phyloP scores from a whole-genome alignment of 2,888 invertebrate genomes.

The Cheilosia pagana region DNA sequence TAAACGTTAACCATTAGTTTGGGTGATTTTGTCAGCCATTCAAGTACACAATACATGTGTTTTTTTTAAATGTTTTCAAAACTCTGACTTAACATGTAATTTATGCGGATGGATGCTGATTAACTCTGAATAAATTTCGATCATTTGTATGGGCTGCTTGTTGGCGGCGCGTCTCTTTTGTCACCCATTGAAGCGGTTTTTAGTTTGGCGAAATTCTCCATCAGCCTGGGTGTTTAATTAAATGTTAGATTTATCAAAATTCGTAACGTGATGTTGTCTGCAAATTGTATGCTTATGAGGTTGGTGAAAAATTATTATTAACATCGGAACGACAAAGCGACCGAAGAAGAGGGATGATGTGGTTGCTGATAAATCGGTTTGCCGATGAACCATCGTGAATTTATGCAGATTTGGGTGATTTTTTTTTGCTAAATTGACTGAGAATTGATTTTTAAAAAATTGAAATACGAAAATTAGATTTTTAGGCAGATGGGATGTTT shows the following conservation, averaged over 20 bases:
- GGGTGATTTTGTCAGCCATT: not conserved
- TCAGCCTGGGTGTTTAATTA: constrained; percentile 21
- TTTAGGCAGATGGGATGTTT: constrained; percentile 14
- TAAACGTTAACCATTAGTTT: constrained; percentile 10
- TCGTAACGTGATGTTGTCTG: not conserved
- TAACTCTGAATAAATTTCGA: constrained; percentile 28
- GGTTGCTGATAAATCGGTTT: constrained; percentile 46
- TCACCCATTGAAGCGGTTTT: constrained; percentile 10
- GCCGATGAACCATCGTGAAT: constrained; percentile 58
- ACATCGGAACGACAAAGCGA: not conserved
- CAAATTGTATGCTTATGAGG: constrained; percentile 12
- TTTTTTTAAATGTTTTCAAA: not conserved
- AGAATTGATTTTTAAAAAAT: not conserved
- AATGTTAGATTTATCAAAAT: constrained; percentile 26
- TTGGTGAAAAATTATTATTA: constrained; percentile 25
- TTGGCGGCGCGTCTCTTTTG: constrained; percentile 23
- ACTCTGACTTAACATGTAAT: constrained; percentile 3
- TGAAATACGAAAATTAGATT: constrained; percentile 35
- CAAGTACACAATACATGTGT: not conserved
- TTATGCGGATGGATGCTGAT: not conserved
- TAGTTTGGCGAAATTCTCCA: not conserved
- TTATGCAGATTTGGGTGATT: constrained; percentile 49
- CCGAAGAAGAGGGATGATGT: not conserved
- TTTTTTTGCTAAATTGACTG: constrained; percentile 12
- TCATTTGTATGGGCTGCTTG: constrained; percentile 11